Evolutionary conservation across 2,797 vertebrate genomes (phyloP).

Genomic region (Brachyrhaphis roseni): DNA sequence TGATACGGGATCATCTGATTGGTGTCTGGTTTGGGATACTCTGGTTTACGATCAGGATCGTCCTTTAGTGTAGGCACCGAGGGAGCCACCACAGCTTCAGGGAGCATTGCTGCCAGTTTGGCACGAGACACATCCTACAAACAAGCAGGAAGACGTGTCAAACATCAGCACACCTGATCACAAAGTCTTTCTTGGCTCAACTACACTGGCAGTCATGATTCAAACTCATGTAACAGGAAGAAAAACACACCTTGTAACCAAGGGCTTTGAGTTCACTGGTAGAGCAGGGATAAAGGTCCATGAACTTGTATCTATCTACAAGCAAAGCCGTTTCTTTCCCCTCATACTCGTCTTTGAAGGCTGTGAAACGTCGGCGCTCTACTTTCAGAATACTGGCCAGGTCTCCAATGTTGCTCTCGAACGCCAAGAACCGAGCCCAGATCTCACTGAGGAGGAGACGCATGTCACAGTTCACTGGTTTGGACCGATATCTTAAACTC

Average conservation of each 20-base stretch:
- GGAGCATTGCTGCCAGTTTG: constrained; percentile 92
- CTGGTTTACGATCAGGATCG: constrained; percentile 95
- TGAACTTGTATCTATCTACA: constrained; percentile 98
- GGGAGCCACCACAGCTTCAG: constrained; percentile 92
- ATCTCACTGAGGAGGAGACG: constrained; percentile 86
- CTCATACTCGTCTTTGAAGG: constrained; percentile 98
- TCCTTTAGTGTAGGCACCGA: constrained; percentile 92
- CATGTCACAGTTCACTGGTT: neutral
- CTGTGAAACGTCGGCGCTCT: constrained; percentile 93
- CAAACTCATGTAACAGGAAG: neutral
- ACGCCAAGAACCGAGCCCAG: constrained; percentile 97
- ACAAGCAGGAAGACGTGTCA: constrained; percentile 10
- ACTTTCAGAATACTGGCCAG: constrained; percentile 98
- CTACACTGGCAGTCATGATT: neutral
- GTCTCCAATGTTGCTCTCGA: constrained; percentile 99
- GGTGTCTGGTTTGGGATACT: constrained; percentile 98
- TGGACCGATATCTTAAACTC: rapidly evolving
- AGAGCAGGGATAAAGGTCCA: constrained; percentile 98
- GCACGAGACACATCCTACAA: constrained; percentile 95
- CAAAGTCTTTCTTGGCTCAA: neutral
- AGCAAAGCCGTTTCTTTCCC: constrained; percentile 97
- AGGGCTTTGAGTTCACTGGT: constrained; percentile 96
- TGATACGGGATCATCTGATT: constrained; percentile 99
- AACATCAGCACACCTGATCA: neutral
- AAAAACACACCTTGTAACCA: constrained; percentile 90